Evolutionary conservation across 1,140 invertebrate genomes (phyloP).

Genomic region (Diplogasteroides magnus): DNA sequence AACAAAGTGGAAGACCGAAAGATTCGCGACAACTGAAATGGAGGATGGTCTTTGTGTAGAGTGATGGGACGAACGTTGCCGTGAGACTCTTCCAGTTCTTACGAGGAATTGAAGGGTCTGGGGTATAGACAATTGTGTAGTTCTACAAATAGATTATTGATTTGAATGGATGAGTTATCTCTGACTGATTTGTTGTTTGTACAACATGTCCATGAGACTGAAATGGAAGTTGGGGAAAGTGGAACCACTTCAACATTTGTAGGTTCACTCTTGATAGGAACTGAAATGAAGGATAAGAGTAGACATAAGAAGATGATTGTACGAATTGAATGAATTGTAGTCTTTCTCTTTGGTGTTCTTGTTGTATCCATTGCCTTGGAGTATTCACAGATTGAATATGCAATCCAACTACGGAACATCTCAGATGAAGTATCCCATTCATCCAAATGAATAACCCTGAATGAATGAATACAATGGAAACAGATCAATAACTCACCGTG

Average conservation of each 20-base stretch:
- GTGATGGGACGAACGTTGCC: conserved; percentile 26
- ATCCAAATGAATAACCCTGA: conserved; percentile 44
- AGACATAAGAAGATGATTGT: conserved; percentile 20
- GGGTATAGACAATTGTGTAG: conserved; percentile 46
- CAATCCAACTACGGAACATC: conserved; percentile 43
- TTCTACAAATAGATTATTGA: conserved; percentile 26
- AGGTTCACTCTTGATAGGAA: conserved; percentile 24
- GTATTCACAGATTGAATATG: conserved; percentile 46
- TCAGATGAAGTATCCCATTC: conserved; percentile 40
- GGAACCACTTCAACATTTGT: conserved; percentile 42
- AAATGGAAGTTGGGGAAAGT: conserved; percentile 39
- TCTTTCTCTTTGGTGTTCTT: conserved; percentile 25
- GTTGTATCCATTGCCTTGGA: conserved; percentile 31
- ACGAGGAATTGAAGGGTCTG: conserved; percentile 36
- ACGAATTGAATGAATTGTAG: conserved; percentile 24
- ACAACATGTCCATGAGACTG: conserved; percentile 48
- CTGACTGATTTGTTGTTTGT: conserved; percentile 42
- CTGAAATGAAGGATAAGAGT: conserved; percentile 9
- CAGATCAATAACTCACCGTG: conserved; percentile 22
- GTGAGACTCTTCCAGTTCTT: conserved; percentile 37
- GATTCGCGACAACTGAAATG: neutral
- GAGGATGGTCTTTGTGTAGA: too few species aligned
- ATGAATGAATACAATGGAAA: conserved; percentile 4
- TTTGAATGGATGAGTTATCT: neutral
- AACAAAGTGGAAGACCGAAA: neutral